Evolutionary conservation across 2,797 vertebrate species (phyloP).

Genomic region (Acropternis orthonyx): DNA sequence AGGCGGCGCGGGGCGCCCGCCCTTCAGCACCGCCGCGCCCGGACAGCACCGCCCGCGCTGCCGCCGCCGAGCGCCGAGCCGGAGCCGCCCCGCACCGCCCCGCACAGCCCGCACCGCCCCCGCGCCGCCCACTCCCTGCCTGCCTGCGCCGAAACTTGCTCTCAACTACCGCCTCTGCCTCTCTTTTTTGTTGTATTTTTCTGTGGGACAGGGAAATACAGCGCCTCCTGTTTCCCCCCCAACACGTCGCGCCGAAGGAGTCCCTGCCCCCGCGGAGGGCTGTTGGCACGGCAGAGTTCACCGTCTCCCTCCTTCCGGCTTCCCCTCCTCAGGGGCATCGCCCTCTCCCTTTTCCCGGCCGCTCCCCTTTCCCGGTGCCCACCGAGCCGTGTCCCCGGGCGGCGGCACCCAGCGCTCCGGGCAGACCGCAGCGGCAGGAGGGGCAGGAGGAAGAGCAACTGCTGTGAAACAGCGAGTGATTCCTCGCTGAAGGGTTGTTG

Average conservation of each 20-base stretch:
- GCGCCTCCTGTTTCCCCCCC: accelerated
- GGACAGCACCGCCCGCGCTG: slow-evolving; percentile 63
- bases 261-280: too few species aligned
- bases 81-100: neutral
- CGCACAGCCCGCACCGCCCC: neutral
- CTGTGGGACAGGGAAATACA: accelerated
- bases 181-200: accelerated
- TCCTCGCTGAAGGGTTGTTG: neutral
- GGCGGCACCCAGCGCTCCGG: too few species aligned
- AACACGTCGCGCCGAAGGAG: too few species aligned
- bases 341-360: too few species aligned
- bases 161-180: neutral
- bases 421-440: neutral
- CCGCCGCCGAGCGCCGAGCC: neutral
- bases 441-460: neutral
- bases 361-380: neutral
- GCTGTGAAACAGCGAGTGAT: neutral
- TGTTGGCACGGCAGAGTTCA: neutral
- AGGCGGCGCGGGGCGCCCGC: neutral
- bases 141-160: neutral
- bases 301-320: accelerated
- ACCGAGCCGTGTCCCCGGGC: neutral
- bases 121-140: neutral
- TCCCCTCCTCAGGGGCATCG: accelerated
- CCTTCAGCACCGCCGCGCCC: slow-evolving; percentile 61